Evolutionary conservation across 2,888 invertebrate species (phyloP).

Genomic region (Pseudoips prasinana): DNA sequence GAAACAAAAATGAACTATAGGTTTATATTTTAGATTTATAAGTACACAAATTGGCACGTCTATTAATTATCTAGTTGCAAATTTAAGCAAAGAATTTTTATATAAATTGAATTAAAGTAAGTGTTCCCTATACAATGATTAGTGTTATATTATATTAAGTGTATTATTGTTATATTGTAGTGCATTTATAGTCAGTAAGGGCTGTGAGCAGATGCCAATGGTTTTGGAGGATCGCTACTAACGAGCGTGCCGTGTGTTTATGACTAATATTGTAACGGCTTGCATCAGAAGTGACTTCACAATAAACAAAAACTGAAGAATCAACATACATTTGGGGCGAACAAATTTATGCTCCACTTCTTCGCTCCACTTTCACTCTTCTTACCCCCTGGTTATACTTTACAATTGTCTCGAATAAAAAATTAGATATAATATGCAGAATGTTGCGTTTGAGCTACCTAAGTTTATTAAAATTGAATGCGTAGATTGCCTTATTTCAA

Average conservation of each 20-base stretch:
- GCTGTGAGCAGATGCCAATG: slow-evolving; percentile 51
- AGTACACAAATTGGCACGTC: slow-evolving; percentile 27
- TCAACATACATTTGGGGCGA: too few species aligned
- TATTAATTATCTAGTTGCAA: slow-evolving; percentile 20
- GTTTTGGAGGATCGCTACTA: slow-evolving; percentile 18
- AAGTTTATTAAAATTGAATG: too few species aligned
- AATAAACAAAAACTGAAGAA: too few species aligned
- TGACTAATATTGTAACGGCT: slow-evolving; percentile 1
- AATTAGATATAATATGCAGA: too few species aligned
- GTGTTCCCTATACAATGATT: slow-evolving; percentile 32
- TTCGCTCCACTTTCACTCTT: too few species aligned
- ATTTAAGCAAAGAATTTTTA: slow-evolving; percentile 3
- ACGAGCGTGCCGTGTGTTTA: slow-evolving; percentile 21
- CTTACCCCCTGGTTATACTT: too few species aligned
- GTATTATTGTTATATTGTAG: slow-evolving; percentile 38
- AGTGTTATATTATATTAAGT: slow-evolving; percentile 39
- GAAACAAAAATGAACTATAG: slow-evolving; percentile 6
- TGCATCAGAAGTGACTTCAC: too few species aligned
- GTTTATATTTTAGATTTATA: slow-evolving; percentile 16
- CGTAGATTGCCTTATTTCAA: too few species aligned
- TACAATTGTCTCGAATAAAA: too few species aligned
- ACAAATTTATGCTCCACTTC: too few species aligned
- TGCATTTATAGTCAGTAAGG: slow-evolving; percentile 57
- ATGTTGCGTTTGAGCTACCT: too few species aligned
- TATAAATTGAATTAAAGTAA: slow-evolving; percentile 18